A percentile compares a stretch with the other conserved stretches of the same genome.
phyloP scores from a whole-genome alignment of 2,113 vertebrate species.

The Himantopus leucocephalus region DNA sequence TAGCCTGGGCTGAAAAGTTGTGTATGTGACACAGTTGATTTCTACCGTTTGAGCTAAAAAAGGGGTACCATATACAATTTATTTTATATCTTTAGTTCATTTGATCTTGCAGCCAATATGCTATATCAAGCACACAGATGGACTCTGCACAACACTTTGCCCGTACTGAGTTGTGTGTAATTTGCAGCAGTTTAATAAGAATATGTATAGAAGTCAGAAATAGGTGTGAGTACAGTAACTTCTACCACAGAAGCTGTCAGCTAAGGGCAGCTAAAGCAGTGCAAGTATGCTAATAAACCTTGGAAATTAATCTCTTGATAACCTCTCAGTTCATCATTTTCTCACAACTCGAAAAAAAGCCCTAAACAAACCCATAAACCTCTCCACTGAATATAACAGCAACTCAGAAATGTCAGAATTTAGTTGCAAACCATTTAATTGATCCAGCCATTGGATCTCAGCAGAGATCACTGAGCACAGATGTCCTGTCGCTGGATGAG shows the following conservation, averaged over 20 bases:
- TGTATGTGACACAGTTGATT: not conserved
- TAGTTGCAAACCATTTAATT: not conserved
- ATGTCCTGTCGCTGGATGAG: not conserved
- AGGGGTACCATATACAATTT: rapidly evolving
- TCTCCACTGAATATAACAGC: not conserved
- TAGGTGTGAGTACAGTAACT: not conserved
- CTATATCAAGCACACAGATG: not conserved
- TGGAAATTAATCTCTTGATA: not conserved
- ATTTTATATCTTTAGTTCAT: not conserved
- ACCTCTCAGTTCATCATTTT: not conserved
- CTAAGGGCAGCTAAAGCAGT: not conserved
- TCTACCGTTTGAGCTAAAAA: not conserved
- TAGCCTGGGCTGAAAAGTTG: not conserved
- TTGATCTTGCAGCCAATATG: not conserved
- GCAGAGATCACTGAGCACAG: not conserved
- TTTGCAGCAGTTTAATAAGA: not conserved
- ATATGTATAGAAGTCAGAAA: not conserved
- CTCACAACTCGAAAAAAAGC: not conserved
- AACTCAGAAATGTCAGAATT: not conserved
- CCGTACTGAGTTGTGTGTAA: not conserved
- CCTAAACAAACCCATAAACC: not conserved
- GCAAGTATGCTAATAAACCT: not conserved
- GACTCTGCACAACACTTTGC: rapidly evolving
- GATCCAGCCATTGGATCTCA: not conserved
- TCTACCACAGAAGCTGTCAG: not conserved